Evolutionary conservation across 2,888 invertebrate species (phyloP).

Genomic region (Nowickia ferox): DNA sequence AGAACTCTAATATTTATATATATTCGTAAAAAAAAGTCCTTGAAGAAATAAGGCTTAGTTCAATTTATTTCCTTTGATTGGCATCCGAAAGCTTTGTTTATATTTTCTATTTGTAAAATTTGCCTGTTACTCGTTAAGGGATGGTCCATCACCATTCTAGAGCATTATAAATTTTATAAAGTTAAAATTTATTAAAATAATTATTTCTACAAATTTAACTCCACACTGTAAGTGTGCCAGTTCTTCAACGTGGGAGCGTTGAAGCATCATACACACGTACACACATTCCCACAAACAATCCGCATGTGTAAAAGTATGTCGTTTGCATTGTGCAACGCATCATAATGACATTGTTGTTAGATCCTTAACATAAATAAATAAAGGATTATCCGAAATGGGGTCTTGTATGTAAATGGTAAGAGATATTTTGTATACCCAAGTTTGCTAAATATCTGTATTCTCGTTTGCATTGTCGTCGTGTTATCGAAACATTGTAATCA

Average conservation of each 20-base stretch:
- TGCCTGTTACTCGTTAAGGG: too few species aligned
- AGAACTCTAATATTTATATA: too few species aligned
- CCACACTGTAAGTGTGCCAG: constrained; percentile 1
- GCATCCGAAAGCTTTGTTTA: too few species aligned
- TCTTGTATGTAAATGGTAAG: constrained; percentile 59
- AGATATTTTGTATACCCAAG: constrained; percentile 33
- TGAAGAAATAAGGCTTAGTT: too few species aligned
- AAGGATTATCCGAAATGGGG: constrained; percentile 63
- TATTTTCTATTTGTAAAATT: too few species aligned
- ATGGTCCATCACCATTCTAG: too few species aligned
- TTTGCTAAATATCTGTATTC: not conserved
- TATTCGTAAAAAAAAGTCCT: too few species aligned
- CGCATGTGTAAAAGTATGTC: constrained; percentile 11
- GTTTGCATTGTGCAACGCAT: constrained; percentile 54
- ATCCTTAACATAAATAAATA: constrained; percentile 66
- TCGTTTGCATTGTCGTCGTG: not conserved
- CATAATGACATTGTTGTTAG: constrained; percentile 60
- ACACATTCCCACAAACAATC: not conserved
- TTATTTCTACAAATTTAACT: not conserved
- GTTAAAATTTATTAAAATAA: too few species aligned
- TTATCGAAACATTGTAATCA: constrained; percentile 49
- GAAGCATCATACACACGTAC: not conserved
- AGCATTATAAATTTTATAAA: too few species aligned
- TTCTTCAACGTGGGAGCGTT: not conserved
- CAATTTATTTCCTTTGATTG: too few species aligned